A percentile compares a stretch with the other conserved stretches of the same genome.
phyloP scores from a whole-genome alignment of 2,888 invertebrate species.

The Agriopis aurantiaria region DNA sequence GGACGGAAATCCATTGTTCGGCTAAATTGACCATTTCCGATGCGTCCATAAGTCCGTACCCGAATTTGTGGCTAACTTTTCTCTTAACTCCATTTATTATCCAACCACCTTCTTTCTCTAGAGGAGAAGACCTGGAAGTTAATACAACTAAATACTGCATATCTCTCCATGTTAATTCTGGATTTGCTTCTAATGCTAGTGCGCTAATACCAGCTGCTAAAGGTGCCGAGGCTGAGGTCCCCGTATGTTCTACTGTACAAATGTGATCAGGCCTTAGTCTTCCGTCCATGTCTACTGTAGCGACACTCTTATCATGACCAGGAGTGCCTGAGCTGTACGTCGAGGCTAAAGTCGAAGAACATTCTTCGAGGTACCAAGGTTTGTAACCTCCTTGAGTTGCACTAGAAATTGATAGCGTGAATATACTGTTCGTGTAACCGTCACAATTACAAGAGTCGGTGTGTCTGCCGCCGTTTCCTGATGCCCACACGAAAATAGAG shows the following conservation, averaged over 20 bases:
- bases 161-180: slow-evolving; percentile 97
- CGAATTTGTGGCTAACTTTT: slow-evolving; percentile 98
- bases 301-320: slow-evolving; percentile 95
- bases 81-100: slow-evolving; percentile 96
- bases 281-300: slow-evolving; percentile 96
- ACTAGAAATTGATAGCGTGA: slow-evolving; percentile 98
- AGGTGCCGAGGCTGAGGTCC: slow-evolving; percentile 97
- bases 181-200: slow-evolving; percentile 96
- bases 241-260: slow-evolving; percentile 96
- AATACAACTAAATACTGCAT: slow-evolving; percentile 98
- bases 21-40: slow-evolving; percentile 96
- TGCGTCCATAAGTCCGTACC: slow-evolving; percentile 99
- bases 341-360: slow-evolving; percentile 98
- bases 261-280: slow-evolving; percentile 94
- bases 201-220: slow-evolving; percentile 98
- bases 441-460: slow-evolving; percentile 99
- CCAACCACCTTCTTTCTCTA: slow-evolving; percentile 97
- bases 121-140: slow-evolving; percentile 94
- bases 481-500: slow-evolving; percentile 98
- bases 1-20: slow-evolving; percentile 97
- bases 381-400: slow-evolving; percentile 98
- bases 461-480: slow-evolving; percentile 98
- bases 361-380: slow-evolving; percentile 99
- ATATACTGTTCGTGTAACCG: slow-evolving; percentile 99
- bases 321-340: slow-evolving; percentile 99